Evolutionary conservation across 2,113 vertebrate species (phyloP), one percentile per base, ranked within the genome.

Genomic region (Theristicus caerulescens): DNA sequence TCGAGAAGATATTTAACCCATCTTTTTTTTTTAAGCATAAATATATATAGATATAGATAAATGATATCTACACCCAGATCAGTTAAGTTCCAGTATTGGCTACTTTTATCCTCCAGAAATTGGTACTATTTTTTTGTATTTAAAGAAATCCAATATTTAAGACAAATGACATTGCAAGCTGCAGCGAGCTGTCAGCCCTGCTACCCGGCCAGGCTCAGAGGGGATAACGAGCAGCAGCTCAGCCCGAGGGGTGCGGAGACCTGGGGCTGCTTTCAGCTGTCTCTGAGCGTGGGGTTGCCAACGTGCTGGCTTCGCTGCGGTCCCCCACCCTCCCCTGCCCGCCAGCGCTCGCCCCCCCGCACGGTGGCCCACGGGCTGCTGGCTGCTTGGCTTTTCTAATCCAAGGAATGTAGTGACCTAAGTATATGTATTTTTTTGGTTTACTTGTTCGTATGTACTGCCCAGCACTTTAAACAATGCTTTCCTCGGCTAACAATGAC

Each of bases 391-490:
- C 82, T 97, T 95, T 62, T 76, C 85, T 70, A 62, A 66, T 51
- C 92, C 83, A 84, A 94, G 94, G 97, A 95, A 94, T 95, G 86
- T 92, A 95, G 66, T 89, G 94, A 74, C 64, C 5, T 91, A 34
- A 85, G 83, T 95, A 77, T 88, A 76, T 71, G 31, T 94, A 15
- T 90, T 58, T 74, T 67, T 74, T 94, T 78, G 31, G 95, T 98
- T 97, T 97, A 96, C 97, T 92, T 86, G 94, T 96, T 96, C 71
- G 58, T 95, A 94, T 95, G 97, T 97, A 96, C 97, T 97, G 97
- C 97, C 96, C 93, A 96, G 98, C 98, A 98, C 98, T 98, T 98
- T 98, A 98, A 97, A 95, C 91, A 88, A 93, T 19, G 96, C 96
- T 97, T 97, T 97, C 97, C 91, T 96, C 89, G 5, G 96, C 96